Conservation (phyloP, 2,888 invertebrate species). For the Parnassius mnemosyne region DNA sequence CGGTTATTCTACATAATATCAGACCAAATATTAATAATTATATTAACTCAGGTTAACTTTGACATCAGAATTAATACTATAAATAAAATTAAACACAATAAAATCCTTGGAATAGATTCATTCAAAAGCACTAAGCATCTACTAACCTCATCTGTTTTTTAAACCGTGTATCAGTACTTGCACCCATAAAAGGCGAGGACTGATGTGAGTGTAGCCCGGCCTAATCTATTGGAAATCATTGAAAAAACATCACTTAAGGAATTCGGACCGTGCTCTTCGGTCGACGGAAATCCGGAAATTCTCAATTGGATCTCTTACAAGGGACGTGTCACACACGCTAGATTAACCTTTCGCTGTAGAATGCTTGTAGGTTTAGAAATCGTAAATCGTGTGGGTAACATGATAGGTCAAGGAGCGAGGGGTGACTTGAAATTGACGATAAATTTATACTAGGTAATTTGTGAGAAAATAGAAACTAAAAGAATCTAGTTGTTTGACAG, state of each 20-base stretch:
- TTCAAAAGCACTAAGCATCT: too few species aligned
- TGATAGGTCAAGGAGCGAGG: slow-evolving; percentile 36
- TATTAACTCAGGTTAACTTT: too few species aligned
- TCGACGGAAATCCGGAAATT: slow-evolving; percentile 53
- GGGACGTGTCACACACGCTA: slow-evolving; percentile 62
- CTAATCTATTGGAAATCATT: slow-evolving; percentile 66
- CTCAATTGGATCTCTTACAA: slow-evolving; percentile 69
- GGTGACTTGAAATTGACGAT: slow-evolving; percentile 32
- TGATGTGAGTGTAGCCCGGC: slow-evolving; percentile 23
- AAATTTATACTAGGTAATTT: slow-evolving; percentile 23
- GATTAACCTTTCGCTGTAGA: slow-evolving; percentile 59
- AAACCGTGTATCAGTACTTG: too few species aligned
- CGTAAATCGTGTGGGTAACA: slow-evolving; percentile 58
- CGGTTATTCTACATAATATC: too few species aligned
- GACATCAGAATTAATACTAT: too few species aligned
- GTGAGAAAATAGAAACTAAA: too few species aligned
- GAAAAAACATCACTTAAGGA: slow-evolving; percentile 64
- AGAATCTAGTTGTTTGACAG: too few species aligned
- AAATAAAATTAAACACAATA: too few species aligned
- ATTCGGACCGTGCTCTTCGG: slow-evolving; percentile 41
- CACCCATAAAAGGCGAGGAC: neutral
- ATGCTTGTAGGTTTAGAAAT: slow-evolving; percentile 35
- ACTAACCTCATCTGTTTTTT: too few species aligned
- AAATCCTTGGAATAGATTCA: too few species aligned
- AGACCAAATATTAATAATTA: too few species aligned